Conservation (phyloP, 2,888 invertebrate genomes). For the Leucoptera coffeella region DNA sequence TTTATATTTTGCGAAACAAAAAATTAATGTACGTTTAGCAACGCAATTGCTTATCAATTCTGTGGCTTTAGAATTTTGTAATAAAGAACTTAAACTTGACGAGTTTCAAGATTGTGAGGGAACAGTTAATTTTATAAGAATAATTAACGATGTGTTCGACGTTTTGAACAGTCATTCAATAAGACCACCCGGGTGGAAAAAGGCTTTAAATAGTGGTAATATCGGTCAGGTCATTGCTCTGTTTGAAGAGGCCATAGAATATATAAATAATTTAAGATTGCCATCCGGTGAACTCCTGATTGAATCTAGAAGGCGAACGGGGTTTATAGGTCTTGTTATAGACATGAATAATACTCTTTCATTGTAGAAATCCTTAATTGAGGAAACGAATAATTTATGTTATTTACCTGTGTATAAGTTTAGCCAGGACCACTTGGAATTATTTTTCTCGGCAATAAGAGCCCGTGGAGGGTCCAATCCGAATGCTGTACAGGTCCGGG, state of each 20-base stretch:
- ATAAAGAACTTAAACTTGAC: not conserved
- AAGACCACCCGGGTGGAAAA: no score
- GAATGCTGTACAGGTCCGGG: constrained; percentile 3
- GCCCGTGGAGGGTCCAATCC: constrained; percentile 6
- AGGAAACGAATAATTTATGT: not conserved
- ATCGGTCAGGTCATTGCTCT: constrained; percentile 2
- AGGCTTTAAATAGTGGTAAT: constrained; percentile 1
- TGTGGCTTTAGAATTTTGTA: constrained; percentile 7
- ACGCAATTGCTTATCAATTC: constrained; percentile 6
- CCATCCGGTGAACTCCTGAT: no score
- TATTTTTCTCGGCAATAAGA: constrained; percentile 5
- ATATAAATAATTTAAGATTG: constrained; percentile 1
- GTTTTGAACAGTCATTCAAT: no score
- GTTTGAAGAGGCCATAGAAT: constrained; percentile 3
- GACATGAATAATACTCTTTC: constrained; percentile 2
- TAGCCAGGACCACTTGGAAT: constrained; percentile 6
- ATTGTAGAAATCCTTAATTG: constrained; percentile 1
- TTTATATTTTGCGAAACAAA: constrained; percentile 4
- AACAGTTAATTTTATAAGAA: constrained; percentile 6
- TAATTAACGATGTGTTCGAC: no score
- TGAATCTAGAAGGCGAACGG: constrained; percentile 2
- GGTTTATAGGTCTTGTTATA: constrained; percentile 3
- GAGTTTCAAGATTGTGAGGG: constrained; percentile 7
- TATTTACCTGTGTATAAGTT: constrained; percentile 5
- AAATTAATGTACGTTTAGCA: constrained; percentile 7